These are phyloP conservation scores for Scalopus aquaticus DNA, from an alignment of 2,113 vertebrate species.

Conservation along the genomic window DNA sequence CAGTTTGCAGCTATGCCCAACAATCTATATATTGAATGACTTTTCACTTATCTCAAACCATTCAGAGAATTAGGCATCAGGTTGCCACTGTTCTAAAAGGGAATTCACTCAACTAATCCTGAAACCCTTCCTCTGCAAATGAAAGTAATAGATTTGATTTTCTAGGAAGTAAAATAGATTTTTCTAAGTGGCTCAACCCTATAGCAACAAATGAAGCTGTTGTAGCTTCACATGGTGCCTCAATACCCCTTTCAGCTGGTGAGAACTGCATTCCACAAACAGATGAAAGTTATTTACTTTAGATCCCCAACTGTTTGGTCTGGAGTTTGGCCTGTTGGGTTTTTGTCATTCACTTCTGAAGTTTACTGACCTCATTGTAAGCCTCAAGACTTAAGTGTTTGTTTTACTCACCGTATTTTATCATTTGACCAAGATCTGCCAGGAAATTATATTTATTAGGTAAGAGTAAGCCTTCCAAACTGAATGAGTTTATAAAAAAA, in stretches of 20 bases:
- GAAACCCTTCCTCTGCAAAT: slow-evolving; percentile 4
- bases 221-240: background rate
- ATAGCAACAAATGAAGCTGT: background rate
- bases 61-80: background rate
- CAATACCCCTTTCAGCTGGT: background rate
- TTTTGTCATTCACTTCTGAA: background rate
- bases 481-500: background rate
- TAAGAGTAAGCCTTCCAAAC: slow-evolving; percentile 14
- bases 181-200: background rate
- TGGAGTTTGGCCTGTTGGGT: background rate
- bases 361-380: slow-evolving; percentile 23
- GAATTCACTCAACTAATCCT: background rate
- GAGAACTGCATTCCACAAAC: background rate
- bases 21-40: background rate
- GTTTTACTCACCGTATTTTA: background rate
- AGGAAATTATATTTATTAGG: slow-evolving; percentile 17
- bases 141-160: slow-evolving; percentile 11
- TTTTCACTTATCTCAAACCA: slow-evolving; percentile 14
- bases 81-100: background rate
- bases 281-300: background rate
- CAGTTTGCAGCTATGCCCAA: background rate
- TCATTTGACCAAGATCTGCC: background rate
- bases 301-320: background rate
- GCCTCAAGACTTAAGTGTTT: background rate
- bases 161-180: slow-evolving; percentile 27